These are phyloP conservation scores for Selene dorsalis DNA, from an alignment of 2,797 vertebrate genomes.

Conservation along the genomic window DNA sequence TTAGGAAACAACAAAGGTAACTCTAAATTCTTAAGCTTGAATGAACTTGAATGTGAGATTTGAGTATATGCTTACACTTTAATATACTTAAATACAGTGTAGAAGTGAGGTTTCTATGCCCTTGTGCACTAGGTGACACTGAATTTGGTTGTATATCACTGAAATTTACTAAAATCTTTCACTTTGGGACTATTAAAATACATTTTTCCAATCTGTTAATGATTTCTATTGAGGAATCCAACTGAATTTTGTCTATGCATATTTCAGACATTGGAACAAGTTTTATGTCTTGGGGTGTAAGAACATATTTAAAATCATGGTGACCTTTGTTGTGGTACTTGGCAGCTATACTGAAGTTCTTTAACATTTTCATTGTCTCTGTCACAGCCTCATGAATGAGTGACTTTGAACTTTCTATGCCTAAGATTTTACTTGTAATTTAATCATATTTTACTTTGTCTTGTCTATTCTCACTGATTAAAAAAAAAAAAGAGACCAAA, in stretches of 20 bases:
- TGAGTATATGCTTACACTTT: background rate
- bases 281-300: background rate
- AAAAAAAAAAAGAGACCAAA: conserved; percentile 15
- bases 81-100: too few relatives aligned
- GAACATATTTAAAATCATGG: background rate
- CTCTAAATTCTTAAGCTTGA: background rate
- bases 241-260: background rate
- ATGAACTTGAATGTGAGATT: background rate
- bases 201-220: background rate
- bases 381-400: conserved; percentile 12
- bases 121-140: background rate
- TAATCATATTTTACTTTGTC: conserved; percentile 20
- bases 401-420: conserved; percentile 20
- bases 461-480: conserved; percentile 9
- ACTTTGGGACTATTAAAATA: background rate
- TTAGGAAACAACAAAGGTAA: background rate
- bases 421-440: conserved; percentile 35
- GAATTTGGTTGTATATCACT: background rate
- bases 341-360: conserved; percentile 56
- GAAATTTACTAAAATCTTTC: background rate
- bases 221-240: background rate
- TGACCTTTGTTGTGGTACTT: conserved; percentile 25
- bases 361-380: conserved; percentile 41
- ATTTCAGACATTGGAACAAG: background rate
- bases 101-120: too few relatives aligned